phyloP scores from a whole-genome alignment of 2,888 invertebrate species.

The Branchipolynoe longqiensis region DNA sequence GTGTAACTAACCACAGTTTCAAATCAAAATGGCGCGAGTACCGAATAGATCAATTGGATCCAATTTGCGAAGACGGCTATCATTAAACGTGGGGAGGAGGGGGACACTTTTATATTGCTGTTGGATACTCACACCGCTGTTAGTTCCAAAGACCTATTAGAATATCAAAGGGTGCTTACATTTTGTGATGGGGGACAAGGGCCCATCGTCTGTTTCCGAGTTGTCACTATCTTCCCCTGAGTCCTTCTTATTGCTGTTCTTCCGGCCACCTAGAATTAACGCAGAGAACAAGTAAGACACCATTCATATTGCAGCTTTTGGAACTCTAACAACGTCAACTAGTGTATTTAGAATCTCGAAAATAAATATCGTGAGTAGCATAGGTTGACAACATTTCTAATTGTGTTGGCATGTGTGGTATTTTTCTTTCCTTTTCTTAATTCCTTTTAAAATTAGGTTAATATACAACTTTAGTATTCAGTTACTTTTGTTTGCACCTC shows the following conservation, averaged over 20 bases:
- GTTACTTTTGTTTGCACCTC: too few relatives aligned
- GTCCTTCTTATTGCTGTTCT: constrained; percentile 59
- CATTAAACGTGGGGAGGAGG: too few relatives aligned
- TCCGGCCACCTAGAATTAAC: constrained; percentile 45
- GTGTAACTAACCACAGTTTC: too few relatives aligned
- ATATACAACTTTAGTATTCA: background rate
- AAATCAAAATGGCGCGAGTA: too few relatives aligned
- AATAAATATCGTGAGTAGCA: too few relatives aligned
- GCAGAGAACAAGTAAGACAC: background rate
- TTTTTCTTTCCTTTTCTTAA: background rate
- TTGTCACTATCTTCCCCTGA: constrained; percentile 63
- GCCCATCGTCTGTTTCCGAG: constrained; percentile 60
- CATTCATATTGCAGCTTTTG: background rate
- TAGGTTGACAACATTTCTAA: too few relatives aligned
- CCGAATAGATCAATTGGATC: too few relatives aligned
- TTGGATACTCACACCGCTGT: too few relatives aligned
- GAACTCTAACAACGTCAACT: background rate
- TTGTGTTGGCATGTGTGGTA: too few relatives aligned
- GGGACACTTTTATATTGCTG: too few relatives aligned
- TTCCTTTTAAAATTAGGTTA: too few relatives aligned
- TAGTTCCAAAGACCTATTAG: background rate
- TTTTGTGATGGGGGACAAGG: constrained; percentile 40
- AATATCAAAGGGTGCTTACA: background rate
- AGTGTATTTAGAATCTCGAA: background rate
- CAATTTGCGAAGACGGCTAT: too few relatives aligned